Base-by-base conservation (phyloP, 2,113 vertebrate species). In the Oceanites oceanicus region DNA sequence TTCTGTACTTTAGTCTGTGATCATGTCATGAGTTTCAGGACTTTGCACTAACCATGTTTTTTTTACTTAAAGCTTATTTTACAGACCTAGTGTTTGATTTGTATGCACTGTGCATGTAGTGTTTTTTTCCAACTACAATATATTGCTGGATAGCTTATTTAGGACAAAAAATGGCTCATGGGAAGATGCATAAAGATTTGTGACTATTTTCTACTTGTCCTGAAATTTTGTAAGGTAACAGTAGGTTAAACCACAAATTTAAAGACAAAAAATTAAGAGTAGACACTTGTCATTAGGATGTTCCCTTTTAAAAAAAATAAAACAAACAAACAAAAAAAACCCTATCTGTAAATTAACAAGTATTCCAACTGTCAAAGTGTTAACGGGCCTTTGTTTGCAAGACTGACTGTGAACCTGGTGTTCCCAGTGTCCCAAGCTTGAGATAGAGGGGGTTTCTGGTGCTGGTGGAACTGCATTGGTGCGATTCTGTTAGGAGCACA, bases 1-100 rank as follows among this genome's bases (percentile, higher is more conserved):
- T 98, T 98, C 97, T 95, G 98, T 98, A 98, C 98, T 98, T 98
- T 98, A 98, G 98, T 99, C 98, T 98, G 98, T 98, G 98, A 97
- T 98, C 98, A 98, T 98, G 97, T 97, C 98, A 99, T 99, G 96
- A 98, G 96, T 98, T 98, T 94, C 97, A 98, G 98, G 98, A 98
- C 98, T 98, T 98, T 99, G 98, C 98, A 97, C 98, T 99, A 98
- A 99, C 98, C 98, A 96, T 98, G 94, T 97, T 97, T 98, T 98
- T 97, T 98, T 97, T 89, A 97, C 97, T 98, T 97, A 97, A 98
- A 98, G 97, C 98, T 98, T 98, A 97, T 97, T 98, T 98, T 98
- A 98, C 98, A 98, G 98, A 98, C 95, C 97, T 98, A 98, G 96
- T 98, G 98, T 98, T 98, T 98, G 98, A 97, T 98, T 98, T 98